Evolutionary conservation across 2,113 vertebrate species (phyloP).

Genomic region (Fregetta grallaria): DNA sequence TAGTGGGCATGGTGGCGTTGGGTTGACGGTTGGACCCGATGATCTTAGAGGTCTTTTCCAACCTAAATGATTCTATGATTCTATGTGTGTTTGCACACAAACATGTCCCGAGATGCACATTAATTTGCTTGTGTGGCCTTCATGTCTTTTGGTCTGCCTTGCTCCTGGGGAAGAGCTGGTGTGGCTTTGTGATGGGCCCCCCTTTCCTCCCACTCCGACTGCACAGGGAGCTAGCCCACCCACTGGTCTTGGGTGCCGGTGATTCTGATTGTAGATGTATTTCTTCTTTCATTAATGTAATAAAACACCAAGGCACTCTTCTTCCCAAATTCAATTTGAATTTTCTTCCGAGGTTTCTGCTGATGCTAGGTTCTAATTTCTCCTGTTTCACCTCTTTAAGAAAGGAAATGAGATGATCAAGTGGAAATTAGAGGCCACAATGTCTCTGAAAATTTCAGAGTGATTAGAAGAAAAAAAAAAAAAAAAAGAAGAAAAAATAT

Average conservation of each 20-base stretch:
- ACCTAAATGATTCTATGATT: too few species aligned
- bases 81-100: not conserved
- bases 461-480: not conserved
- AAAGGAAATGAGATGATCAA: not conserved
- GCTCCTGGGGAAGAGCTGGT: not conserved
- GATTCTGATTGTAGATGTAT: not conserved
- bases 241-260: accelerated
- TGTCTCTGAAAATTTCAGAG: not conserved
- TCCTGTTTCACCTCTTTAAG: not conserved
- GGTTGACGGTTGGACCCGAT: too few species aligned
- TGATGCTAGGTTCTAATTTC: not conserved
- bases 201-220: not conserved
- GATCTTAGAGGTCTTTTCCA: too few species aligned
- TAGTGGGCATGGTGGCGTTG: too few species aligned
- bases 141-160: not conserved
- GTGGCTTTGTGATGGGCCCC: not conserved
- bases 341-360: not conserved
- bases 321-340: not conserved
- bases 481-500: not conserved
- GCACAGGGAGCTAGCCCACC: not conserved
- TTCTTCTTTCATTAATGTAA: not conserved
- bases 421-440: not conserved
- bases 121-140: not conserved
- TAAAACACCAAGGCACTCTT: not conserved
- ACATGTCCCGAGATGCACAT: not conserved